Evolutionary conservation across 2,113 vertebrate species (phyloP).

Genomic region (Neodon shergylaensis): DNA sequence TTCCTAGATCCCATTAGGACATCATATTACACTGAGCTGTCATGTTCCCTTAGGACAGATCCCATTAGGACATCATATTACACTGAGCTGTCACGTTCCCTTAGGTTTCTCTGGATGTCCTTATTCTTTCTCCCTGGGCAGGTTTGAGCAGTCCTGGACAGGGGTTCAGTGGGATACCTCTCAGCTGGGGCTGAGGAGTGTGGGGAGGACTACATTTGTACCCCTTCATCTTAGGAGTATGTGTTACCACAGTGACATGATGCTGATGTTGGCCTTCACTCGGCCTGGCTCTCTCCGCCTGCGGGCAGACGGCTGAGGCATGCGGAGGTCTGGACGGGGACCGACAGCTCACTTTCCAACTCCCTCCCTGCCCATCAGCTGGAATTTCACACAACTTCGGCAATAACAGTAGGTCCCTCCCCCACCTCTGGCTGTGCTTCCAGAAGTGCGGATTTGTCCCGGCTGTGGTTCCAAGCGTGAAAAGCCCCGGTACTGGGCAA

Average conservation of each 20-base stretch:
- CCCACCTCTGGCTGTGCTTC: no score
- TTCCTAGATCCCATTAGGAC: neutral
- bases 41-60: neutral
- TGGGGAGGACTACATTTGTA: neutral
- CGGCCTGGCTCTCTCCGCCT: no score
- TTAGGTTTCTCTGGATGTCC: neutral
- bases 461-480: no score
- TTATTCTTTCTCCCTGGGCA: neutral
- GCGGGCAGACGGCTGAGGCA: no score
- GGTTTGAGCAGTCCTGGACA: neutral
- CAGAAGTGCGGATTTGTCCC: no score
- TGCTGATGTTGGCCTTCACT: neutral
- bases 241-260: neutral
- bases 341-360: no score
- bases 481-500: no score
- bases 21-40: neutral
- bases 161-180: neutral
- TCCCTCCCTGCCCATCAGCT: no score
- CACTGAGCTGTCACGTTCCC: neutral
- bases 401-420: no score
- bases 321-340: no score
- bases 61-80: neutral
- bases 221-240: neutral
- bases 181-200: neutral
- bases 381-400: no score